phyloP scores from a whole-genome alignment of 2,797 vertebrate species.

The Megalops cyprinoides region DNA sequence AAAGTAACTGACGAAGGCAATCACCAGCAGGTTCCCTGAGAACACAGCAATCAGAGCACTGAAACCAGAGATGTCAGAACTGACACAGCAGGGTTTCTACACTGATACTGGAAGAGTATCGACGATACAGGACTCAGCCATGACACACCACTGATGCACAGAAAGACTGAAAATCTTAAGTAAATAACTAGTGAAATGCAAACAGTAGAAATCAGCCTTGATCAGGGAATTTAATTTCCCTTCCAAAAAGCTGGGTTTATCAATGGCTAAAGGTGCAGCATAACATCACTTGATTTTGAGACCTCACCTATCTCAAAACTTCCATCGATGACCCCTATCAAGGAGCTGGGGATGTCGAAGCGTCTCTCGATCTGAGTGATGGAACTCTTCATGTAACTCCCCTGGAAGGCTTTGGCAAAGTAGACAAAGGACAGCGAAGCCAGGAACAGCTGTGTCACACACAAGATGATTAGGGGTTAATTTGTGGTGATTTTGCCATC shows the following conservation, averaged over 20 bases:
- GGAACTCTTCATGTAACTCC: constrained; percentile 90
- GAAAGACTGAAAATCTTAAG: too few relatives aligned
- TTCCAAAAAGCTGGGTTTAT: too few relatives aligned
- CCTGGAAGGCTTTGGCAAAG: constrained; percentile 86
- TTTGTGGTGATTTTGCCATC: background rate
- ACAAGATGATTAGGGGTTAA: background rate
- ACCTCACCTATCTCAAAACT: constrained; percentile 91
- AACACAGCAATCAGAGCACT: background rate
- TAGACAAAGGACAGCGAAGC: constrained; percentile 79
- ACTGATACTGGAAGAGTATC: background rate
- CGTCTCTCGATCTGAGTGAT: constrained; percentile 92
- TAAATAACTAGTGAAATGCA: background rate
- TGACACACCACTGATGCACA: too few relatives aligned
- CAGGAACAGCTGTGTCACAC: constrained; percentile 80
- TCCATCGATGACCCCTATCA: constrained; percentile 90
- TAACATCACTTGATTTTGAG: background rate
- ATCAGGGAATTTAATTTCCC: background rate
- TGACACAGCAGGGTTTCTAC: background rate
- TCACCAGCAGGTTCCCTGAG: constrained; percentile 75
- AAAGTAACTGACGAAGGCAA: constrained; percentile 81
- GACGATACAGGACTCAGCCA: too few relatives aligned
- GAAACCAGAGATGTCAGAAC: background rate
- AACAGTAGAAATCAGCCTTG: background rate
- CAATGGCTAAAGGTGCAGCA: too few relatives aligned
- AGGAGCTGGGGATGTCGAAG: constrained; percentile 88